These are phyloP conservation scores for Drosophila mettleri DNA, from an alignment of 2,888 invertebrate species.

Conservation along the genomic window DNA sequence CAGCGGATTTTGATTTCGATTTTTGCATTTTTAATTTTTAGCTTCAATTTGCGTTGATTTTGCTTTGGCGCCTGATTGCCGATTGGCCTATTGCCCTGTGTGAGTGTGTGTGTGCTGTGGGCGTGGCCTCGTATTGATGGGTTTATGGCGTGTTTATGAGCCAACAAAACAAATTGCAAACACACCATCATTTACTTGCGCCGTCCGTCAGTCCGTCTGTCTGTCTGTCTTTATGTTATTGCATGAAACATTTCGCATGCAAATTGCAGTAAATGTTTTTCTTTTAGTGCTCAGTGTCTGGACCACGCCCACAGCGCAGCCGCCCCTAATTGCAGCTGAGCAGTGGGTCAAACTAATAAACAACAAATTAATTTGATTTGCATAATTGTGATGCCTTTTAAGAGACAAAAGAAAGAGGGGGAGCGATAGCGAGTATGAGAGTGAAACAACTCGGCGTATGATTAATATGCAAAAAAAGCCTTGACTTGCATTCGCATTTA, in stretches of 20 bases:
- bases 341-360: slow-evolving; percentile 74
- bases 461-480: slow-evolving; percentile 40
- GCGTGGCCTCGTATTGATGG: slow-evolving; percentile 54
- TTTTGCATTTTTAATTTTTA: slow-evolving; percentile 72
- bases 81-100: slow-evolving; percentile 10
- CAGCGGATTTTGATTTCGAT: slow-evolving; percentile 21
- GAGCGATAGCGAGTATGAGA: neutral
- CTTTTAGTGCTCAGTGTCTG: slow-evolving; percentile 46
- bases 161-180: slow-evolving; percentile 28
- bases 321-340: slow-evolving; percentile 33
- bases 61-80: slow-evolving; percentile 59
- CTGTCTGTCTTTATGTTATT: slow-evolving; percentile 46
- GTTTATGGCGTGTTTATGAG: slow-evolving; percentile 67
- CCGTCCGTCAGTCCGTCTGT: slow-evolving; percentile 1
- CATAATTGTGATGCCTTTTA: slow-evolving; percentile 35
- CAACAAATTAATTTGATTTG: slow-evolving; percentile 69
- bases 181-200: slow-evolving; percentile 38
- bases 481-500: slow-evolving; percentile 20
- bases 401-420: neutral
- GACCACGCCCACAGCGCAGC: neutral
- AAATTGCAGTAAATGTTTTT: slow-evolving; percentile 60
- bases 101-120: slow-evolving; percentile 1
- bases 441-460: slow-evolving; percentile 36
- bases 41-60: slow-evolving; percentile 67
- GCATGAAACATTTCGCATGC: slow-evolving; percentile 60